These are phyloP conservation scores for Eupeodes corollae DNA, from an alignment of 1,140 invertebrate species.

Conservation along the genomic window DNA sequence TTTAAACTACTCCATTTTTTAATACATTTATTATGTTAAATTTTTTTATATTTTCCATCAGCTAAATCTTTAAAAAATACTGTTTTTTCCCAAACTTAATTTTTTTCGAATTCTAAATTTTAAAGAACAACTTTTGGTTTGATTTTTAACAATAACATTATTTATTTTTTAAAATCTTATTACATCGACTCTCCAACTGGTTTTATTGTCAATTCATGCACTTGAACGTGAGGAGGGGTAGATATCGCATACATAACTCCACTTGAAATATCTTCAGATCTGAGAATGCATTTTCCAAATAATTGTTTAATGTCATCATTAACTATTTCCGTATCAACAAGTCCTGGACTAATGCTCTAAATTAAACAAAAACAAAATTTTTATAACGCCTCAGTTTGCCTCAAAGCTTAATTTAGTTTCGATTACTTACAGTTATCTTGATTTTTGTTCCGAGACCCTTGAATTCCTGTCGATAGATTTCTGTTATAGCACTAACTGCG, in stretches of 20 bases:
- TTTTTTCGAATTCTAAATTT: too few species aligned
- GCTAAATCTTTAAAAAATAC: too few species aligned
- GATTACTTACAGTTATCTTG: constrained; percentile 42
- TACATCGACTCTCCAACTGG: constrained; percentile 18
- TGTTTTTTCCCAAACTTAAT: too few species aligned
- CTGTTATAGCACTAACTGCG: constrained; percentile 45
- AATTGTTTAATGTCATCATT: constrained; percentile 11
- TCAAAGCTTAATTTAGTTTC: not conserved
- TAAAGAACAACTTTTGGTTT: too few species aligned
- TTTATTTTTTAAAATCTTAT: too few species aligned
- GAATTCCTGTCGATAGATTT: constrained; percentile 47
- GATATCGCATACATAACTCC: constrained; percentile 45
- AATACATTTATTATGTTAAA: too few species aligned
- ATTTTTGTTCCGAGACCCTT: constrained; percentile 42
- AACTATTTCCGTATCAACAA: constrained; percentile 46
- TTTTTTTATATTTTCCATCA: too few species aligned
- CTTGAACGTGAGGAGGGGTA: constrained; percentile 48
- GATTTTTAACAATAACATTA: too few species aligned
- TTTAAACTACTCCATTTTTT: too few species aligned
- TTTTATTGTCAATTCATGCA: constrained; percentile 36
- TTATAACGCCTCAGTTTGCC: not conserved
- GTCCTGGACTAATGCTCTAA: constrained; percentile 44
- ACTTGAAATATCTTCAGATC: constrained; percentile 42
- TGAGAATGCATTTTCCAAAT: constrained; percentile 21
- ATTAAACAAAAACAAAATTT: constrained; percentile 3